Percentiles rank a stretch among this genome's conserved stretches.
Conservation (phyloP, 2,888 invertebrate species). For the Galerucella pusilla region DNA sequence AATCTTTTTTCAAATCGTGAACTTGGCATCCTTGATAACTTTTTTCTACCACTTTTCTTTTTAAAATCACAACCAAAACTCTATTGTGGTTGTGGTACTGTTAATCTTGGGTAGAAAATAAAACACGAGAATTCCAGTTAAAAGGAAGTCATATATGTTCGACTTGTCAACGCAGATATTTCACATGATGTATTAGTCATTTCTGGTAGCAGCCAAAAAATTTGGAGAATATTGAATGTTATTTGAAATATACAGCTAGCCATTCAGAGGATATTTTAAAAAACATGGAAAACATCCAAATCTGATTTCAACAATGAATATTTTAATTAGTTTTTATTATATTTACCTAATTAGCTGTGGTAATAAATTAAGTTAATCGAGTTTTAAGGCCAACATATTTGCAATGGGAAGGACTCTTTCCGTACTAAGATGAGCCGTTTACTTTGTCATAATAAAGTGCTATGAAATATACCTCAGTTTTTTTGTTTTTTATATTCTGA, state of each 20-base stretch:
- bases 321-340: neutral
- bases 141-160: neutral
- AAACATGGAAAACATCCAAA: neutral
- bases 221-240: neutral
- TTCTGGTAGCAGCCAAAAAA: constrained; percentile 1
- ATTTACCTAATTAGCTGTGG: neutral
- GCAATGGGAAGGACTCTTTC: too few species aligned
- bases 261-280: neutral
- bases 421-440: too few species aligned
- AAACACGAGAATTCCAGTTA: neutral
- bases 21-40: too few species aligned
- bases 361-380: too few species aligned
- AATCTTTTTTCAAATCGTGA: too few species aligned
- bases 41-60: too few species aligned
- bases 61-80: too few species aligned
- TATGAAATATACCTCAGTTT: too few species aligned
- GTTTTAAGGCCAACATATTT: too few species aligned
- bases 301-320: neutral
- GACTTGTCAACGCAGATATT: neutral
- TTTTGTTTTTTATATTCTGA: too few species aligned
- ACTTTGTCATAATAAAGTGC: too few species aligned
- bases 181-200: neutral
- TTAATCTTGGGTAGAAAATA: neutral
- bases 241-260: neutral
- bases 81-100: too few species aligned